phyloP scores from a whole-genome alignment of 2,888 invertebrate genomes.

The Serrognathus titanus region DNA sequence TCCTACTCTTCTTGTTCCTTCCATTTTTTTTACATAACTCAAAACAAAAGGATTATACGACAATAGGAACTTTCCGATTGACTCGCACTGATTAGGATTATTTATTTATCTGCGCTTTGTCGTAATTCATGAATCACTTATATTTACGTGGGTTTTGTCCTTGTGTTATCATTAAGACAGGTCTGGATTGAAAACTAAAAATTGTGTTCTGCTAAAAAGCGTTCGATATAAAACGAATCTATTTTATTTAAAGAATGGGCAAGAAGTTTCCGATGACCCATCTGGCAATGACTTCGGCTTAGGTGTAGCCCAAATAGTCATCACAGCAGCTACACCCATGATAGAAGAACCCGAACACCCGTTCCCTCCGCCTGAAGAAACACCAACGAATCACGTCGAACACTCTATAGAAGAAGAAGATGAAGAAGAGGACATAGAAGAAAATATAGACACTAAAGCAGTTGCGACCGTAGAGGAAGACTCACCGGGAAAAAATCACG shows the following conservation, averaged over 20 bases:
- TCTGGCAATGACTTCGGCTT: slow-evolving; percentile 61
- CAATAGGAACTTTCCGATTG: too few relatives aligned
- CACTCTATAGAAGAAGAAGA: slow-evolving; percentile 21
- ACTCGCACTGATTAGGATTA: too few relatives aligned
- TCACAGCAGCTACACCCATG: slow-evolving; percentile 92
- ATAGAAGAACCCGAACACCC: slow-evolving; percentile 79
- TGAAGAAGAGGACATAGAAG: slow-evolving; percentile 26
- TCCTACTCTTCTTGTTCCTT: background rate
- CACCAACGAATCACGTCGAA: slow-evolving; percentile 38
- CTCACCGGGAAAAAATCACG: slow-evolving; percentile 22
- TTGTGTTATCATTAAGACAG: too few relatives aligned
- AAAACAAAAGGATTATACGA: too few relatives aligned
- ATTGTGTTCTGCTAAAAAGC: too few relatives aligned
- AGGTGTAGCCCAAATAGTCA: slow-evolving; percentile 85
- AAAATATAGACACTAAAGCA: slow-evolving; percentile 10
- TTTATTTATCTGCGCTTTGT: too few relatives aligned
- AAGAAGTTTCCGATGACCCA: slow-evolving; percentile 20
- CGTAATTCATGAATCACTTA: too few relatives aligned
- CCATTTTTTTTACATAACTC: too few relatives aligned
- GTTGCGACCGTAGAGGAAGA: slow-evolving; percentile 14
- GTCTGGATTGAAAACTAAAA: too few relatives aligned
- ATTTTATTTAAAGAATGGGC: slow-evolving; percentile 23
- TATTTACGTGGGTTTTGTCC: too few relatives aligned
- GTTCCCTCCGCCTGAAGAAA: slow-evolving; percentile 63
- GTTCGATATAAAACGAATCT: too few relatives aligned